Evolutionary conservation across 2,888 invertebrate species (phyloP), one percentile per base, ranked within the genome.

Genomic region (Ecdyonurus torrentis): DNA sequence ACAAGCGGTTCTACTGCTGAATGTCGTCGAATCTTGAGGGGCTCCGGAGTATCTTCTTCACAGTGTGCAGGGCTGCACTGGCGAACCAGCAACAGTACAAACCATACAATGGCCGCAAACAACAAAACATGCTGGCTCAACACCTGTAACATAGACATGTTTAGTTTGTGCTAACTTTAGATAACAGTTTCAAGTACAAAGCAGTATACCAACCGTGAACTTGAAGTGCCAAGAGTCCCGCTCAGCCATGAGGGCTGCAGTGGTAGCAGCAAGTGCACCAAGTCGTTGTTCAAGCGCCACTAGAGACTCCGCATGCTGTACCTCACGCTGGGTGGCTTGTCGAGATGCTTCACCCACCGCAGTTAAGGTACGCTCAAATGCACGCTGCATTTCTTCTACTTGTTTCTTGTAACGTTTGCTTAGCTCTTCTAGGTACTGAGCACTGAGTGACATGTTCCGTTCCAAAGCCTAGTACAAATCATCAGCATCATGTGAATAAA

Each of bases 321-420:
- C 19, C 55, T 55, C 55, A 7, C 55, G 55, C 55, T 55, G 55
- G n/a, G 55, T n/a, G n/a, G 55, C 55, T 20, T 55, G 55, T 7
- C 55, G n/a, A 20, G 55, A 55, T 20, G 55, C n/a, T n/a, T 55
- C 55, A 20, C 19, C n/a, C 19, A 55, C 55, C n/a, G 55, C 55
- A 20, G 55, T n/a, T 20, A 55, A 55, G 5, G 55, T 55, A 7
- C 55, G 55, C 19, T 55, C 55, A n/a, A 20, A 55, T n/a, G 55
- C 55, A 10, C 22, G n/a, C 74, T 94, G 92, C 83, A 95, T 87
- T 71, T 96, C 96, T 74, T 97, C 96, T 61, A 95, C 94, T 77
- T 97, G 96, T 69, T 91, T 92, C 73, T 94, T 94, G 77, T 97
- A 98, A 19, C 95, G 82, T 63, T 90, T 84, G 75, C 96, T 96